These are phyloP conservation scores for Sardina pilchardus DNA, from an alignment of 2,113 vertebrate species.

Conservation along the genomic window DNA sequence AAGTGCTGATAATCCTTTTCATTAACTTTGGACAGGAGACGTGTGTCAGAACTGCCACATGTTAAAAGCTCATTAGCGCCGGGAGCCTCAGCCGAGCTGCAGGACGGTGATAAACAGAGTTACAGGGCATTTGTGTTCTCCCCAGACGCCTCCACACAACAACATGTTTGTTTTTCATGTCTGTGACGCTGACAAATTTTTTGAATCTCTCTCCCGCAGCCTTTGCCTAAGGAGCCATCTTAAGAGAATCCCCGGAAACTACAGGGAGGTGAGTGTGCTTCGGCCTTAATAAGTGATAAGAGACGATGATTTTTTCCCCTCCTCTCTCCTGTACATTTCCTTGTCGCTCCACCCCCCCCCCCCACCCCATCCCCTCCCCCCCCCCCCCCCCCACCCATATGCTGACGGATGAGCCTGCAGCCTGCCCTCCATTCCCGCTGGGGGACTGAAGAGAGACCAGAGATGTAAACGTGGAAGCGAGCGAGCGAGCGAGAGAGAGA, in stretches of 20 bases:
- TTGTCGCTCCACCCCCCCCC: background rate
- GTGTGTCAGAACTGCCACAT: background rate
- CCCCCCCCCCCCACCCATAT: background rate
- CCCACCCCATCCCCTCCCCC: background rate
- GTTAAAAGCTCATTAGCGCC: background rate
- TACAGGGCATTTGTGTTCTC: background rate
- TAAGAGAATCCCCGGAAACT: constrained; percentile 61
- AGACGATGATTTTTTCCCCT: background rate
- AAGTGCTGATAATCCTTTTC: constrained; percentile 16
- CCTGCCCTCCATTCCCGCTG: background rate
- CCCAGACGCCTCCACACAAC: background rate
- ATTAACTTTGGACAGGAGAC: background rate
- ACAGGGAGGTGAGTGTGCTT: constrained; percentile 56
- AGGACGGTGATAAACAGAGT: background rate
- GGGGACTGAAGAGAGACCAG: background rate
- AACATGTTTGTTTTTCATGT: background rate
- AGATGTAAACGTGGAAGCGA: background rate
- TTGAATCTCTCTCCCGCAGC: constrained; percentile 63
- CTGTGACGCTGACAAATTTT: constrained; percentile 21
- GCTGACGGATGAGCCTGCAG: background rate
- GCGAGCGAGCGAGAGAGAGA: background rate
- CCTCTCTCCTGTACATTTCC: background rate
- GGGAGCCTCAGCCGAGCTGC: background rate
- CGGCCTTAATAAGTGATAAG: background rate
- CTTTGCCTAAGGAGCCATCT: constrained; percentile 79